A percentile compares a stretch with the other conserved stretches of the same genome.
These are phyloP conservation scores for Sturmia bella DNA, from an alignment of 2,888 invertebrate species.

Conservation along the genomic window DNA sequence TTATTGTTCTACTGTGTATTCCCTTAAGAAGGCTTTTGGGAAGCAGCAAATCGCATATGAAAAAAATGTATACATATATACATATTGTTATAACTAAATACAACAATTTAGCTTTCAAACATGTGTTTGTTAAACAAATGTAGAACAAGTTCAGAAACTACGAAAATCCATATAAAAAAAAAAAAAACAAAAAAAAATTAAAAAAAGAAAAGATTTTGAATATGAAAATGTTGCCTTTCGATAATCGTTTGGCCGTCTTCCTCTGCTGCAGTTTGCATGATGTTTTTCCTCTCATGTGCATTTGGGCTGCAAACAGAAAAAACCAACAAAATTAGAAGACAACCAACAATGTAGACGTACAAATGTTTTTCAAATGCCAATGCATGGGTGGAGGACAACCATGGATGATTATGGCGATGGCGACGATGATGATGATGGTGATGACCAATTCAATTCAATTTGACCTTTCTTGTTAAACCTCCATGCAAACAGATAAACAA, in stretches of 20 bases:
- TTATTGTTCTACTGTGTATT: no score
- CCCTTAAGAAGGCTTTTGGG: conserved; percentile 6
- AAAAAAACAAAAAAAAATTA: conserved; percentile 10
- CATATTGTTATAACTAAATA: conserved; percentile 24
- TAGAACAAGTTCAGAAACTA: conserved; percentile 58
- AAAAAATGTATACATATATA: no score
- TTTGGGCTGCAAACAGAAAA: conserved; percentile 1
- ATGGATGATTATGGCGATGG: conserved; percentile 26
- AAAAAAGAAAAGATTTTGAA: conserved; percentile 37
- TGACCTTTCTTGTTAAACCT: conserved; percentile 53
- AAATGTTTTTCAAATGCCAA: conserved; percentile 60
- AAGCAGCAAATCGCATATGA: conserved; percentile 9
- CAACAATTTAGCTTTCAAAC: conserved; percentile 21
- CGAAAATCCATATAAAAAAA: conserved; percentile 34
- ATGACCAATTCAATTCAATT: conserved; percentile 56
- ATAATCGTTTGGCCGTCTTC: conserved; percentile 61
- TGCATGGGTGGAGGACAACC: conserved; percentile 30
- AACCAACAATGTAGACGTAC: conserved; percentile 53
- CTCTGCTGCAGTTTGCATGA: conserved; percentile 41
- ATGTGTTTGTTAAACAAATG: conserved; percentile 40
- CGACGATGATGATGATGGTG: conserved; percentile 30
- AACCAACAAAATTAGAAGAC: conserved; percentile 7
- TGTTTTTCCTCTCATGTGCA: conserved; percentile 22
- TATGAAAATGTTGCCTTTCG: conserved; percentile 55
- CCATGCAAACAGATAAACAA: conserved; percentile 48